Evolutionary conservation across 2,113 vertebrate species (phyloP).

Genomic region (Ctenodactylus gundi): DNA sequence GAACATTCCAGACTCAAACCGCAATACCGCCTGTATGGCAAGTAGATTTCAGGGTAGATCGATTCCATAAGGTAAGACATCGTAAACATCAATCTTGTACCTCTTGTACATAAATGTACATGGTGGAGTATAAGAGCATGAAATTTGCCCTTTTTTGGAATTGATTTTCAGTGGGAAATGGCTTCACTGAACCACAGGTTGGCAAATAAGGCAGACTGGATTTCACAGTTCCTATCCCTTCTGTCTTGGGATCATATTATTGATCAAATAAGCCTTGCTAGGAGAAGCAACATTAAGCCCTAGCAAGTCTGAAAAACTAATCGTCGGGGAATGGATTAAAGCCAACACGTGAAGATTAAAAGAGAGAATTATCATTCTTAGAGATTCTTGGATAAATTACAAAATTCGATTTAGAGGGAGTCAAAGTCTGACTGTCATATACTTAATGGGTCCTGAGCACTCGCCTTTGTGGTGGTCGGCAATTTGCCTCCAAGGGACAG

Average conservation of each 20-base stretch:
- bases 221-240: background rate
- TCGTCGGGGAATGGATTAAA: slow-evolving; percentile 53
- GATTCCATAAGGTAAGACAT: background rate
- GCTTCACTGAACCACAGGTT: background rate
- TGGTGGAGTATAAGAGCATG: background rate
- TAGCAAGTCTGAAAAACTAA: slow-evolving; percentile 49
- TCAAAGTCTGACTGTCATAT: background rate
- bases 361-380: slow-evolving; percentile 31
- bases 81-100: background rate
- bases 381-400: slow-evolving; percentile 58
- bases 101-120: background rate
- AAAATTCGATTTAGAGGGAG: slow-evolving; percentile 45
- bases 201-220: background rate
- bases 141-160: background rate
- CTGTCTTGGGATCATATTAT: slow-evolving; percentile 28
- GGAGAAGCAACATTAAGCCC: slow-evolving; percentile 49
- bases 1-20: too few species aligned
- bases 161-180: background rate
- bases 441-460: background rate
- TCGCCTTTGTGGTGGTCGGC: background rate
- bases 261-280: slow-evolving; percentile 45
- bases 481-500: background rate
- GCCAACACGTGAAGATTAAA: slow-evolving; percentile 50
- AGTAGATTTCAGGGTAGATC: background rate
- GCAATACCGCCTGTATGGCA: too few species aligned